A percentile compares a stretch with the other conserved stretches of the same genome.
phyloP scores from a whole-genome alignment of 1,140 invertebrate genomes.

The Bombus haemorrhoidalis region DNA sequence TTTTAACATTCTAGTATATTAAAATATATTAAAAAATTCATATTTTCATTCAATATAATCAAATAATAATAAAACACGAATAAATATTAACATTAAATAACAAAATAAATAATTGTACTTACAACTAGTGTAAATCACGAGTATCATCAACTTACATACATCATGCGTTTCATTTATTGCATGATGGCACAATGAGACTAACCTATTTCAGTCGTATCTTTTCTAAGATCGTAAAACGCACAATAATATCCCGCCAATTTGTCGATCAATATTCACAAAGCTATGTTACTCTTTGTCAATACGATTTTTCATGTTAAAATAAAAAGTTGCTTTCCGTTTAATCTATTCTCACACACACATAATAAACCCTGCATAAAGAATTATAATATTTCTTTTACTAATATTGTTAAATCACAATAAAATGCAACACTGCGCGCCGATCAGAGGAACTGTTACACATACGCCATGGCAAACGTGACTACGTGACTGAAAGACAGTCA shows the following conservation, averaged over 20 bases:
- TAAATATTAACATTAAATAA: neutral
- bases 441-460: neutral
- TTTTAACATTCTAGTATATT: neutral
- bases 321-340: neutral
- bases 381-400: neutral
- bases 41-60: neutral
- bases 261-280: neutral
- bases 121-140: neutral
- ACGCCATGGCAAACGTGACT: constrained; percentile 1
- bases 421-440: neutral
- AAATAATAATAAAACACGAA: neutral
- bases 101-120: neutral
- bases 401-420: neutral
- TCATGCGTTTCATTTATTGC: neutral
- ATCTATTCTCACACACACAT: neutral
- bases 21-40: neutral
- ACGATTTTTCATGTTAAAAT: neutral
- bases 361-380: neutral
- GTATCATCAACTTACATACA: neutral
- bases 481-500: constrained; percentile 7
- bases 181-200: constrained; percentile 5
- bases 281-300: neutral
- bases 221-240: neutral
- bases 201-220: constrained; percentile 12
- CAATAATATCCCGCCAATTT: neutral